phyloP scores from a whole-genome alignment of 2,113 vertebrate species.

The Tretioscincus oriximinensis region DNA sequence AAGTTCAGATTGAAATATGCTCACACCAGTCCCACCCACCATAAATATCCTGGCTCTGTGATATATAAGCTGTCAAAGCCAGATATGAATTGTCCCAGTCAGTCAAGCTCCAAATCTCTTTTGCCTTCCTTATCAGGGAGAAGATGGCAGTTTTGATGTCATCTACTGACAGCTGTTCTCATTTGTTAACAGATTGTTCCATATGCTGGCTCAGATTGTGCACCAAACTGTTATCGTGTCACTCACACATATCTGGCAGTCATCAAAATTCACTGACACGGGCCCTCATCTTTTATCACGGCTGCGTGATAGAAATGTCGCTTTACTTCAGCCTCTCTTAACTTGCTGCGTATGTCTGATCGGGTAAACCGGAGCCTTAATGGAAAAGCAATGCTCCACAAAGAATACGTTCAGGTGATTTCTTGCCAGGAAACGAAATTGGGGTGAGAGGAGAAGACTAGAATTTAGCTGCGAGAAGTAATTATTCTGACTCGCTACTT shows the following conservation, averaged over 20 bases:
- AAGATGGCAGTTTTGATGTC: slow-evolving; percentile 27
- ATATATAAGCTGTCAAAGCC: neutral
- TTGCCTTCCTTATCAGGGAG: neutral
- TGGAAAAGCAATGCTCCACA: slow-evolving; percentile 6
- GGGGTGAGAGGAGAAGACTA: slow-evolving; percentile 1
- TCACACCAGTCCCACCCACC: too few species aligned
- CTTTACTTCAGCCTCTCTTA: neutral
- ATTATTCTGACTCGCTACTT: slow-evolving; percentile 51
- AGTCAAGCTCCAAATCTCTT: slow-evolving; percentile 39
- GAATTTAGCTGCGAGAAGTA: slow-evolving; percentile 24
- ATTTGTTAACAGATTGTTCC: slow-evolving; percentile 50
- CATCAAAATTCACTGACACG: neutral
- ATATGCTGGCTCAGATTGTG: slow-evolving; percentile 16
- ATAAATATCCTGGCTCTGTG: too few species aligned
- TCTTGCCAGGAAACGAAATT: slow-evolving; percentile 33
- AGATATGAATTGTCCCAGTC: neutral
- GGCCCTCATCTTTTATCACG: neutral
- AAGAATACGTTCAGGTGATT: slow-evolving; percentile 34
- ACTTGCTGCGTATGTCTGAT: slow-evolving; percentile 7
- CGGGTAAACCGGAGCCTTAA: slow-evolving; percentile 6
- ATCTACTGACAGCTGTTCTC: slow-evolving; percentile 38
- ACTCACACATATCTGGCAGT: slow-evolving; percentile 20
- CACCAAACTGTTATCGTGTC: slow-evolving; percentile 43
- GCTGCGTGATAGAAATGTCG: neutral
- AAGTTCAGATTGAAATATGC: too few species aligned